Percentiles rank a stretch among this genome's conserved stretches.
Conservation (phyloP, 2,113 vertebrate species). For the Notarius quadriscutis region DNA sequence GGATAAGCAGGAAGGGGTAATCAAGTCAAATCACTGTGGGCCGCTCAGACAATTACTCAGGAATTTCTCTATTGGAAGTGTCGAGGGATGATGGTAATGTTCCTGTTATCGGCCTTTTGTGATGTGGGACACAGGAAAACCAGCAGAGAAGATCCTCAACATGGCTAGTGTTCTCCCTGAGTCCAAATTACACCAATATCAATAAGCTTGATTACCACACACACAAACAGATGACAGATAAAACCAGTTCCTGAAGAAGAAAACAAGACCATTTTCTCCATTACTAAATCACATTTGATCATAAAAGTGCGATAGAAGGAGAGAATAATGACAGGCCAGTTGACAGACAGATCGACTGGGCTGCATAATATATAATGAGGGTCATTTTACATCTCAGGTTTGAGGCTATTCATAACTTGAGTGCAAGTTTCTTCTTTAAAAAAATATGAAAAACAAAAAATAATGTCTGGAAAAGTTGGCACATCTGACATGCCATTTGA, state of each 20-base stretch:
- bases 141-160: constrained; percentile 55
- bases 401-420: not conserved
- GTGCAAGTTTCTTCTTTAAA: not conserved
- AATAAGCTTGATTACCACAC: constrained; percentile 74
- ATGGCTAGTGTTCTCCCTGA: constrained; percentile 60
- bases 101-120: constrained; percentile 80
- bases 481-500: constrained; percentile 37
- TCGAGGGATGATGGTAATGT: constrained; percentile 81
- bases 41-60: constrained; percentile 78
- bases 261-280: not conserved
- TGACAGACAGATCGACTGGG: constrained; percentile 18
- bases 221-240: constrained; percentile 73
- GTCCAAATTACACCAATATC: constrained; percentile 77
- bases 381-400: constrained; percentile 14
- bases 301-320: constrained; percentile 5
- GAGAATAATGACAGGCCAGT: not conserved
- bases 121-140: constrained; percentile 73
- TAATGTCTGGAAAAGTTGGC: constrained; percentile 9
- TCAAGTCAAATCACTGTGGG: constrained; percentile 62
- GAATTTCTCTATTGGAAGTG: constrained; percentile 86
- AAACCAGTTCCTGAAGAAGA: constrained; percentile 66
- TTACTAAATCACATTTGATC: constrained; percentile 31
- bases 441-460: constrained; percentile 27
- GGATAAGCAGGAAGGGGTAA: constrained; percentile 52
- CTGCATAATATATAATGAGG: not conserved